Conservation (phyloP, 2,888 invertebrate genomes). For the Drosophila colorata region DNA sequence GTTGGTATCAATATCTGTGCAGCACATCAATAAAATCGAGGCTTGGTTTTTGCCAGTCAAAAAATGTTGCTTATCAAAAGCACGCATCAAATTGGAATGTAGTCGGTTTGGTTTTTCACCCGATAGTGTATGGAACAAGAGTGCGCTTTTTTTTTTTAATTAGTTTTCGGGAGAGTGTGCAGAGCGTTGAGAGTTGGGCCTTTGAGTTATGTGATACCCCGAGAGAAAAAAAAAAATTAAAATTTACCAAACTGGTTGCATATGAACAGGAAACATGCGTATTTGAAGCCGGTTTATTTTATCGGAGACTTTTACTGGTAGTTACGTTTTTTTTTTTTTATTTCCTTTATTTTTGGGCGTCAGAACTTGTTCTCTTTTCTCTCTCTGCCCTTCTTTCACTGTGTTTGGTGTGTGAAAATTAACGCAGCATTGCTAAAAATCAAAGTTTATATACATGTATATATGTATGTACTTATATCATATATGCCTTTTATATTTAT, state of each 20-base stretch:
- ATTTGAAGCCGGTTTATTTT: constrained; percentile 67
- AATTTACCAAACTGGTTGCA: constrained; percentile 56
- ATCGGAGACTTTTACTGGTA: constrained; percentile 43
- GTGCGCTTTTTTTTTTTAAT: constrained; percentile 61
- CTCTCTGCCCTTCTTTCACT: constrained; percentile 12
- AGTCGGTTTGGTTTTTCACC: constrained; percentile 50
- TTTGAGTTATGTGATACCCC: constrained; percentile 58
- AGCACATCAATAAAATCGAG: constrained; percentile 61
- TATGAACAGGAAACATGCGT: constrained; percentile 66
- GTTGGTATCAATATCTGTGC: constrained; percentile 63
- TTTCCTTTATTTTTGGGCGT: constrained; percentile 17
- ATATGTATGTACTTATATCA: background rate
- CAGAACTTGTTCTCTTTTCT: constrained; percentile 65
- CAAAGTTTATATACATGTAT: constrained; percentile 11
- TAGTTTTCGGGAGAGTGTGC: constrained; percentile 33
- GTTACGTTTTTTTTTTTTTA: constrained; percentile 44
- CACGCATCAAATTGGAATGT: constrained; percentile 54
- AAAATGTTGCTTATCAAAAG: constrained; percentile 37
- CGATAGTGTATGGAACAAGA: constrained; percentile 51
- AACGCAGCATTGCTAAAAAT: constrained; percentile 40
- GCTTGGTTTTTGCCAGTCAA: constrained; percentile 26
- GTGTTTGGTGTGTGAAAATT: constrained; percentile 45
- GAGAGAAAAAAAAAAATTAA: constrained; percentile 20
- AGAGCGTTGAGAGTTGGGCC: constrained; percentile 19
- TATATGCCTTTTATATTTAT: constrained; percentile 18